A percentile compares a stretch with the other conserved stretches of the same genome.
These are phyloP conservation scores for Oxyteleia sp. DNA, from an alignment of 2,888 invertebrate genomes.

Conservation along the genomic window DNA sequence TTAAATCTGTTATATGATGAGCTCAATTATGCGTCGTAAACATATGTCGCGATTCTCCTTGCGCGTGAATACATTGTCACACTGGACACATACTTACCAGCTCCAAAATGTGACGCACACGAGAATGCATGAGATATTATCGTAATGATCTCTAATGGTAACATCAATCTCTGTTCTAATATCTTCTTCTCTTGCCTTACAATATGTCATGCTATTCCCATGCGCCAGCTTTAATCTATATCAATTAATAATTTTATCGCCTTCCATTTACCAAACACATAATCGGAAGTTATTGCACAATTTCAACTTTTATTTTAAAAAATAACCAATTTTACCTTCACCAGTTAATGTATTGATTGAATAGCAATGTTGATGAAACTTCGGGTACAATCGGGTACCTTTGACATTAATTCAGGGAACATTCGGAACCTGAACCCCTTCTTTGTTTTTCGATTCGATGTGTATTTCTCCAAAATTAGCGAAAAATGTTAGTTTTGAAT, in stretches of 20 bases:
- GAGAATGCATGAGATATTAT: slow-evolving; percentile 67
- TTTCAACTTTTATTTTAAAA: too few species aligned
- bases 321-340: too few species aligned
- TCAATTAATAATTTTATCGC: slow-evolving; percentile 26
- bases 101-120: slow-evolving; percentile 46
- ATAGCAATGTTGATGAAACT: too few species aligned
- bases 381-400: too few species aligned
- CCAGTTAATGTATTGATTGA: too few species aligned
- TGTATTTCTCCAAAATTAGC: too few species aligned
- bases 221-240: neutral
- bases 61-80: slow-evolving; percentile 53
- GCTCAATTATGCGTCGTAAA: slow-evolving; percentile 55
- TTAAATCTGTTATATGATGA: slow-evolving; percentile 23
- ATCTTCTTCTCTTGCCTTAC: slow-evolving; percentile 53
- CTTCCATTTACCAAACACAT: too few species aligned
- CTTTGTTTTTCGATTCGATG: too few species aligned
- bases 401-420: too few species aligned
- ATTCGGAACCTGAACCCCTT: too few species aligned
- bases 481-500: too few species aligned
- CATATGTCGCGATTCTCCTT: slow-evolving; percentile 53
- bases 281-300: too few species aligned
- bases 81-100: slow-evolving; percentile 46
- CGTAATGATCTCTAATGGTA: slow-evolving; percentile 71
- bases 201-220: slow-evolving; percentile 47
- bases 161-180: slow-evolving; percentile 69